Conservation (phyloP, 2,888 invertebrate genomes). For the Muschampia staudingeri region DNA sequence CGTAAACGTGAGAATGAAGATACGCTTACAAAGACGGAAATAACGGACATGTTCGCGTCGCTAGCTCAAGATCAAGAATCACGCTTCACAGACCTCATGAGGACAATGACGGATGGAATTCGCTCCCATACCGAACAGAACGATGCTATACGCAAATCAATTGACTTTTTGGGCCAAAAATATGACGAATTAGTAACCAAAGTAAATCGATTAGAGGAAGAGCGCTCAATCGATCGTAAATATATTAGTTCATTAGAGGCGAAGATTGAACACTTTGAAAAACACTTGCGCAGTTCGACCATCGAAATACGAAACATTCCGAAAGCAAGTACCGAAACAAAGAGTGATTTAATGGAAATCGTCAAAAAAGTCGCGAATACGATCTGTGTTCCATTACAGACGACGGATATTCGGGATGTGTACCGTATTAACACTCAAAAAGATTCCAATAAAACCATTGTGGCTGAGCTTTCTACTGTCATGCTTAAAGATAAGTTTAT, state of each 20-base stretch:
- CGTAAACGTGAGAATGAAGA: neutral
- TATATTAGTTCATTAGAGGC: neutral
- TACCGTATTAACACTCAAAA: constrained; percentile 45
- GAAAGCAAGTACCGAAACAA: neutral
- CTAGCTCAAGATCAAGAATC: neutral
- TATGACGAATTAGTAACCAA: neutral
- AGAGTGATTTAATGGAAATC: neutral
- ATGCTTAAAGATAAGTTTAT: constrained; percentile 38
- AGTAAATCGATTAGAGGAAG: neutral
- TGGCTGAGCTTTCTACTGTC: constrained; percentile 34
- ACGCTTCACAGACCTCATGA: neutral
- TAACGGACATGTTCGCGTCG: neutral
- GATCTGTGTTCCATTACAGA: constrained; percentile 21
- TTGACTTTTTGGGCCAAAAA: constrained; percentile 5
- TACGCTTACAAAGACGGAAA: neutral
- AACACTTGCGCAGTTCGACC: neutral
- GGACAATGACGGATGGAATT: neutral
- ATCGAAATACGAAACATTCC: neutral
- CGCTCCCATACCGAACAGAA: neutral
- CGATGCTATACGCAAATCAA: neutral
- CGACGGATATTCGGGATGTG: constrained; percentile 38
- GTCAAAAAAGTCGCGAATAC: neutral
- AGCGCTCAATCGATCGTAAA: neutral
- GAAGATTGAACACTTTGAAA: neutral
- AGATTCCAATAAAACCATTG: constrained; percentile 36